Conservation (phyloP, 2,113 vertebrate species). For the Saiga tatarica region DNA sequence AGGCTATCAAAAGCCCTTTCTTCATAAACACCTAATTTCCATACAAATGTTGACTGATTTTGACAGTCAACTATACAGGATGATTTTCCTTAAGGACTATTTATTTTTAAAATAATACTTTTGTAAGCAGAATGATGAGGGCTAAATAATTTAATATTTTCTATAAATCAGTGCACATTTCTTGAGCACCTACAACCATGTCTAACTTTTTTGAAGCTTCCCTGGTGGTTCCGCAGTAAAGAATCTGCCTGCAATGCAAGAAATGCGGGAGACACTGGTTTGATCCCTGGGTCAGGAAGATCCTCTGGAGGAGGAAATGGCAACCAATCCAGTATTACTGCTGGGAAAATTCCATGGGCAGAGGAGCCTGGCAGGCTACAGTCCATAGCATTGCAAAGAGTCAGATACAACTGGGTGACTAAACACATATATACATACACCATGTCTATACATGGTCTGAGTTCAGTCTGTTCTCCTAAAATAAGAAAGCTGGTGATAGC, state of each 20-base stretch:
- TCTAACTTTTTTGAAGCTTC: not conserved
- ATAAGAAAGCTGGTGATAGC: not conserved
- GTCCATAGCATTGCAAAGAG: not conserved
- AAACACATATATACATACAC: not conserved
- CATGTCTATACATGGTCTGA: not conserved
- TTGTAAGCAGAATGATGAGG: not conserved
- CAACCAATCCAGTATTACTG: not conserved
- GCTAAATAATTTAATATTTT: not conserved
- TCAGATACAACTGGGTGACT: not conserved
- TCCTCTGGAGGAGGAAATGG: not conserved
- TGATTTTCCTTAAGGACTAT: not conserved
- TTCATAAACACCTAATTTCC: not conserved
- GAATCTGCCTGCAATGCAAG: not conserved
- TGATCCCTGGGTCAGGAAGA: not conserved
- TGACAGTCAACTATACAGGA: not conserved
- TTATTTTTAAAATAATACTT: not conserved
- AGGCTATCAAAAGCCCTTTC: not conserved
- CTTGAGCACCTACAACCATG: not conserved
- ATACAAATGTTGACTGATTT: not conserved
- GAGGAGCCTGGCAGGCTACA: not conserved
- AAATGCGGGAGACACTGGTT: not conserved
- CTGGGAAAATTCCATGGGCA: not conserved
- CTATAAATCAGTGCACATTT: not conserved
- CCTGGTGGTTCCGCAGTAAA: not conserved
- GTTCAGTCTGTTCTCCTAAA: not conserved